Percentiles rank a stretch among this genome's conserved stretches.
Evolutionary conservation across 2,888 invertebrate species (phyloP).

Genomic region (Pandemis cinnamomeana): DNA sequence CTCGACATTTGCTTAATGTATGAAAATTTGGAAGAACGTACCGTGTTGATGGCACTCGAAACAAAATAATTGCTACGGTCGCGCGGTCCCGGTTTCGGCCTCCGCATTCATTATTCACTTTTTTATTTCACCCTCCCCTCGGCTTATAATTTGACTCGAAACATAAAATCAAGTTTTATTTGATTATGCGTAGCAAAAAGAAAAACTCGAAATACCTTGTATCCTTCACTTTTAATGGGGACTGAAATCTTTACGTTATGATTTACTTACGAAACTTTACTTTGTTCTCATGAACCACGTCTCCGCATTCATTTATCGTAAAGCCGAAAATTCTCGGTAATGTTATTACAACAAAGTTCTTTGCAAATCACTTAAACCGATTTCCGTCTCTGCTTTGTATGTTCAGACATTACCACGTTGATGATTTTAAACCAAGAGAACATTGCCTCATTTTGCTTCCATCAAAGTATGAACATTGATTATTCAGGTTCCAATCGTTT

Average conservation of each 20-base stretch:
- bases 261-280: conserved; percentile 63
- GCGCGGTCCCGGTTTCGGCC: conserved; percentile 80
- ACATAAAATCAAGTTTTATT: conserved; percentile 85
- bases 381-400: conserved; percentile 25
- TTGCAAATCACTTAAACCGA: conserved; percentile 28
- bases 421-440: conserved; percentile 20
- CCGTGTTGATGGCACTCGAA: conserved; percentile 83
- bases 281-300: conserved; percentile 51
- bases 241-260: conserved; percentile 64
- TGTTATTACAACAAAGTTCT: conserved; percentile 33
- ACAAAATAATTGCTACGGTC: conserved; percentile 84
- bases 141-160: conserved; percentile 84
- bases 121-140: conserved; percentile 80
- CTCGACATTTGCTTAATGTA: conserved; percentile 83
- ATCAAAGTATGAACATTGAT: conserved; percentile 24
- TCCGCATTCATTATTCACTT: conserved; percentile 84
- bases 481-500: not conserved
- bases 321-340: conserved; percentile 14
- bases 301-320: conserved; percentile 42
- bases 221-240: conserved; percentile 74
- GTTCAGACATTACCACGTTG: conserved; percentile 17
- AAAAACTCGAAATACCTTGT: conserved; percentile 71
- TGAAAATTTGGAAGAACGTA: conserved; percentile 83
- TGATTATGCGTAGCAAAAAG: conserved; percentile 78
- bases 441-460: not conserved